Evolutionary conservation across 2,113 vertebrate genomes (phyloP).

Genomic region (Lontra canadensis): DNA sequence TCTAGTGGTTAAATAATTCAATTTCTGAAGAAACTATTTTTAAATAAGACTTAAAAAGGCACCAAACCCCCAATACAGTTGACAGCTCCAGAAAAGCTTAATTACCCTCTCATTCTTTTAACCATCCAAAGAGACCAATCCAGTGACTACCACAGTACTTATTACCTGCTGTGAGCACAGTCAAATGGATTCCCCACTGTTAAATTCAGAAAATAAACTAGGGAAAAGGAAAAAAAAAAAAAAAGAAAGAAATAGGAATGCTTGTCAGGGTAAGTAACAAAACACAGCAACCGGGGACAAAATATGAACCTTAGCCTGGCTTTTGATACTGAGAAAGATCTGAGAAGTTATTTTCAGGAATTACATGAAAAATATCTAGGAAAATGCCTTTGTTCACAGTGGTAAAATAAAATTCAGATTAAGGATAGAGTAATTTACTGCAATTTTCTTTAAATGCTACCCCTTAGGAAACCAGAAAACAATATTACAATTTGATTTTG

Average conservation of each 20-base stretch:
- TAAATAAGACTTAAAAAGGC: conserved; percentile 71
- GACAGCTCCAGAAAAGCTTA: conserved; percentile 73
- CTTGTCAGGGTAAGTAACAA: conserved; percentile 17
- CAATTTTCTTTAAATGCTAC: conserved; percentile 56
- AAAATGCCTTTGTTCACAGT: conserved; percentile 48
- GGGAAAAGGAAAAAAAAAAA: neutral
- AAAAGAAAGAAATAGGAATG: conserved; percentile 3
- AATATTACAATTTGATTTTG: conserved; percentile 50
- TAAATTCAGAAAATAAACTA: conserved; percentile 73
- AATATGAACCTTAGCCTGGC: neutral
- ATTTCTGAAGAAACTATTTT: conserved; percentile 74
- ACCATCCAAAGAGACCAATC: conserved; percentile 63
- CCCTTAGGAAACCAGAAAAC: conserved; percentile 34
- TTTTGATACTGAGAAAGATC: conserved; percentile 45
- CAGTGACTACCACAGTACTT: conserved; percentile 64
- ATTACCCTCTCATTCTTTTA: conserved; percentile 69
- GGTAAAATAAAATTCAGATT: conserved; percentile 61
- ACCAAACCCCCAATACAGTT: conserved; percentile 64
- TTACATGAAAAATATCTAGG: conserved; percentile 55
- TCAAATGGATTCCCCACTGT: conserved; percentile 73
- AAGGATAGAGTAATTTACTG: conserved; percentile 32
- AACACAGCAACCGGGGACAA: conserved; percentile 27
- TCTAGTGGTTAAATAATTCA: conserved; percentile 72
- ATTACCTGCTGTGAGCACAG: conserved; percentile 74
- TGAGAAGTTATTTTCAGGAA: conserved; percentile 54